Evolutionary conservation across 1,140 invertebrate genomes (phyloP), one percentile per base, ranked within the genome.

Genomic region (Drosophila albomicans): DNA sequence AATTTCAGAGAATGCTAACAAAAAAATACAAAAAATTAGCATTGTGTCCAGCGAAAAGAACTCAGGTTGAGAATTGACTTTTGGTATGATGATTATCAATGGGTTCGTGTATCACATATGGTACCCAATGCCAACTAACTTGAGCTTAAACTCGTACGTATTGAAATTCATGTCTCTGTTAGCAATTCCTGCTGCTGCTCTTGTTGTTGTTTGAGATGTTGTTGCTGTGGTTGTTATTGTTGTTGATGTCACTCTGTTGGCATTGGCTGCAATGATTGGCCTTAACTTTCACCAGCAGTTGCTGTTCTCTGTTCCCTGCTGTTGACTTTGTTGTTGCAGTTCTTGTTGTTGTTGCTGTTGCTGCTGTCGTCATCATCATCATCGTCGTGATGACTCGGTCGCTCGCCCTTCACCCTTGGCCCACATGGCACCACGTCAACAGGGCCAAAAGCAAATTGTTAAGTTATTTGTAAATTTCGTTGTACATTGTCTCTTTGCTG

Each of bases 151-250:
- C 35, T 38, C 35, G 35, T 73, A 65, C 66, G 81, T 82, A 84
- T 85, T 85, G 82, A 86, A 86, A 86, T 86, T 78, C 82, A 86
- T 78, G 82, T 86, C 82, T 86, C 67, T 86, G 82, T 86, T 86
- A 86, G 75, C 56, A 64, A 70, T 59, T 74, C 74, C 71, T 66
- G 66, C 66, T 85, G 75, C 43, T 81, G 61, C 59, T 52, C 35
- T 16, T 32, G 66, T 61, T 66, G 75, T 52, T 66, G 30, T 32
- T 32, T 8, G 30, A 32, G 67, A 64, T 84, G 74, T 76, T 72
- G 16, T 46, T 68, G 80, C 3, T 20, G 20, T 20, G 0, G 35
- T n/a, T 41, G 66, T 56, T 61, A 68, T 54, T 66, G 58, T 52
- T 69, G 76, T 72, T 71, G 68, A 64, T 85, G 74, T 77, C 68